These are phyloP conservation scores for Sparidentex hasta DNA, from an alignment of 2,797 vertebrate genomes.

Conservation along the genomic window DNA sequence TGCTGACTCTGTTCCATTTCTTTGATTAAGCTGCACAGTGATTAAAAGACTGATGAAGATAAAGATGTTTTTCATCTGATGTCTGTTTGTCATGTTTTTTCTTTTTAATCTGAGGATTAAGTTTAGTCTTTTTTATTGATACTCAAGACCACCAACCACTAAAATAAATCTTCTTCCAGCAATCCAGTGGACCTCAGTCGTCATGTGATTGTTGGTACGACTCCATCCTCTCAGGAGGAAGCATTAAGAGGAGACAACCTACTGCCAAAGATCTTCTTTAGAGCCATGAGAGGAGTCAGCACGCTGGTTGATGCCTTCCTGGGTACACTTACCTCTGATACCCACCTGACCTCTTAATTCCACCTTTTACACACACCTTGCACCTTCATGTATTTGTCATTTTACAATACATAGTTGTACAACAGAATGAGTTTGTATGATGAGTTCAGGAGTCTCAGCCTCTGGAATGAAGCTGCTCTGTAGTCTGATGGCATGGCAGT, in stretches of 20 bases:
- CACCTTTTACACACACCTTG: no score
- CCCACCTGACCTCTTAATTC: neutral
- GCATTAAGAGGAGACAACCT: conserved; percentile 80
- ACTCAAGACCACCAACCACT: neutral
- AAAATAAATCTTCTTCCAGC: conserved; percentile 75
- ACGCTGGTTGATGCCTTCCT: conserved; percentile 94
- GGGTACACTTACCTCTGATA: conserved; percentile 81
- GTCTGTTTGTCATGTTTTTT: neutral
- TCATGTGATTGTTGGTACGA: neutral
- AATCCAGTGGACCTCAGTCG: conserved; percentile 95
- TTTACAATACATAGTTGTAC: no score
- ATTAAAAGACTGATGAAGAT: neutral
- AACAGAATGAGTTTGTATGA: no score
- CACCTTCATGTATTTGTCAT: no score
- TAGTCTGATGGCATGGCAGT: no score
- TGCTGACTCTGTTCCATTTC: no score
- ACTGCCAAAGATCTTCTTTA: conserved; percentile 94
- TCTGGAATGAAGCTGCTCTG: no score
- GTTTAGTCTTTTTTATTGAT: neutral
- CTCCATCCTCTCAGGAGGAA: conserved; percentile 91
- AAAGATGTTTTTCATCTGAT: neutral
- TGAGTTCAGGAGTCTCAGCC: no score
- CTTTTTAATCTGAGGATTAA: neutral
- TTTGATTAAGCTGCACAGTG: neutral
- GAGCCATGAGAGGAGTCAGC: conserved; percentile 94